Conservation (phyloP, 2,797 vertebrate species). For the Threskiornis aethiopicus region DNA sequence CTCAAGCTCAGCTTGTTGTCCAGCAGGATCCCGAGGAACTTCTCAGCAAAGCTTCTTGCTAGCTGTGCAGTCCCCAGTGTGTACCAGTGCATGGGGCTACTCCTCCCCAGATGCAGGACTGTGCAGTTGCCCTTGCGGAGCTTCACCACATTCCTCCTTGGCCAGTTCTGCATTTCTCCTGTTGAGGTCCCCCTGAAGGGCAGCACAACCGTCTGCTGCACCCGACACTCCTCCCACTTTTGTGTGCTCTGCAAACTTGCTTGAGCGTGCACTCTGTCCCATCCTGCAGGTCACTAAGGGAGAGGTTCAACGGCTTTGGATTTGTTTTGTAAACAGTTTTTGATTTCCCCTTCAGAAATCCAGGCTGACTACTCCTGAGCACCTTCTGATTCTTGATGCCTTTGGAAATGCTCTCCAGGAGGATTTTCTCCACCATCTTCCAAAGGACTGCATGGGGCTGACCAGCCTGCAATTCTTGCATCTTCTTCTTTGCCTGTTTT, state of each 20-base stretch:
- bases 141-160: not conserved
- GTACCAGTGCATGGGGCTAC: rapidly evolving
- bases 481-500: not conserved
- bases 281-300: not conserved
- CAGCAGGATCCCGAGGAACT: not conserved
- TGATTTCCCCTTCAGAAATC: not conserved
- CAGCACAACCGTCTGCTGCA: not conserved
- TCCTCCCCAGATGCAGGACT: not conserved
- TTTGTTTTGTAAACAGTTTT: not conserved
- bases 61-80: rapidly evolving
- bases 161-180: not conserved
- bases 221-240: not conserved
- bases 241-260: not conserved
- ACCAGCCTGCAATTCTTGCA: not conserved
- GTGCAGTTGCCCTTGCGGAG: not conserved
- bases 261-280: not conserved
- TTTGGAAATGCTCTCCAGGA: not conserved
- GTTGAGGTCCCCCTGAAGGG: not conserved
- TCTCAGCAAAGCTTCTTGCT: not conserved
- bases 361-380: not conserved
- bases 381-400: not conserved
- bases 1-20: not conserved
- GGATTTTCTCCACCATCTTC: not conserved
- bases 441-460: not conserved
- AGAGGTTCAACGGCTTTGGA: not conserved